Conservation (phyloP, 2,888 invertebrate genomes). For the Catocala fraxini region DNA sequence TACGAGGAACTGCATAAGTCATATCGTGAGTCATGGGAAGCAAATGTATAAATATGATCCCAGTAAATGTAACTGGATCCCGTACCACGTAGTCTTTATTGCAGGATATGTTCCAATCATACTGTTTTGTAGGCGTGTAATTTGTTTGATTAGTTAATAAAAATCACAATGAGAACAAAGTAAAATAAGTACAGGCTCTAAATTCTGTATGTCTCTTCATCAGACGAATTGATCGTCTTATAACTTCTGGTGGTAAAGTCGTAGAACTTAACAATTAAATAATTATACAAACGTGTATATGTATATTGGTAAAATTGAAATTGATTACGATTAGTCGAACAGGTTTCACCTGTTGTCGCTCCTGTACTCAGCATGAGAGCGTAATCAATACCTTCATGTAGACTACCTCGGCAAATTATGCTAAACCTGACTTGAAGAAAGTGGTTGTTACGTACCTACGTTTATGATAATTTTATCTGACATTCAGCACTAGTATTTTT, state of each 20-base stretch:
- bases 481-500: no score
- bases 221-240: neutral
- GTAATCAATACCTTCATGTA: constrained; percentile 29
- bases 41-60: constrained; percentile 5
- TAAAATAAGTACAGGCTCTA: neutral
- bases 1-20: constrained; percentile 7
- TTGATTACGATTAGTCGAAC: constrained; percentile 18
- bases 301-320: neutral
- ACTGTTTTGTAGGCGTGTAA: neutral
- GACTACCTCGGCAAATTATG: constrained; percentile 9
- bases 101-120: constrained; percentile 1
- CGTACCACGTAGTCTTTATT: constrained; percentile 7
- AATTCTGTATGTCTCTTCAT: no score
- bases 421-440: constrained; percentile 24
- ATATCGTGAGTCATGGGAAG: constrained; percentile 16
- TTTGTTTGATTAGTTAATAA: neutral
- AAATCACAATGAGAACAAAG: neutral
- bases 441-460: constrained; percentile 8
- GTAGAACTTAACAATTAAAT: neutral
- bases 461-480: constrained; percentile 3
- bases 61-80: constrained; percentile 9
- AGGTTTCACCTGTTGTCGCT: constrained; percentile 25
- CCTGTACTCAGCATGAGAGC: constrained; percentile 15
- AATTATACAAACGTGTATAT: neutral
- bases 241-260: neutral